Percentiles rank a stretch among this genome's conserved stretches.
Conservation (phyloP, 2,888 invertebrate species). For the Drosophila meridiana region DNA sequence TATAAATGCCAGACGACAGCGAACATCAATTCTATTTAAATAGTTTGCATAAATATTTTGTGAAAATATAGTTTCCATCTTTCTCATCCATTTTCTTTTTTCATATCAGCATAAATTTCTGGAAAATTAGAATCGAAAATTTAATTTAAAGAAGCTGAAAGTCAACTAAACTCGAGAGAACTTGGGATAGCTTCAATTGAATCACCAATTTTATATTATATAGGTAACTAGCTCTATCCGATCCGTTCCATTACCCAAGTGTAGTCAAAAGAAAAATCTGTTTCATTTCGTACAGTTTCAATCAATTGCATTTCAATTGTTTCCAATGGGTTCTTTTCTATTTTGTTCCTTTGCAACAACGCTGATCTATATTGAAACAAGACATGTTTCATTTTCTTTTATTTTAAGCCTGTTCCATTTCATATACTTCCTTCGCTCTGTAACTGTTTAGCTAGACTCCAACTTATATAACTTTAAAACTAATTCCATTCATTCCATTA, state of each 20-base stretch:
- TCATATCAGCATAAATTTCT: not conserved
- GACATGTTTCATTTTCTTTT: not conserved
- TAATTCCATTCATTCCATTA: not conserved
- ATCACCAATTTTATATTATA: no score
- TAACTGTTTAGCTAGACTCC: no score
- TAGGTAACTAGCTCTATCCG: no score
- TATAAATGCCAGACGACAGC: not conserved
- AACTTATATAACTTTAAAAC: no score
- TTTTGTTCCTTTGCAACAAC: not conserved
- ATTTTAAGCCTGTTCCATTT: not conserved
- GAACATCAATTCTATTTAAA: slow-evolving; percentile 4
- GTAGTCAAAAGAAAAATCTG: not conserved
- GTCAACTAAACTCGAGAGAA: not conserved
- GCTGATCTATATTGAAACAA: not conserved
- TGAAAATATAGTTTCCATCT: not conserved
- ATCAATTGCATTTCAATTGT: not conserved
- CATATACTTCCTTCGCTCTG: no score
- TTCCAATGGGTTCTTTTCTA: not conserved
- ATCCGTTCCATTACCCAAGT: no score
- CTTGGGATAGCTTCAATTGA: no score
- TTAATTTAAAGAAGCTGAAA: not conserved
- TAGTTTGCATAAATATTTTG: not conserved
- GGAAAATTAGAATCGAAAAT: not conserved
- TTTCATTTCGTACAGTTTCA: not conserved
- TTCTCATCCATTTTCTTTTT: not conserved